Conservation (phyloP, 92 coral and sea anemone species). For the Desmophyllum pertusum region DNA sequence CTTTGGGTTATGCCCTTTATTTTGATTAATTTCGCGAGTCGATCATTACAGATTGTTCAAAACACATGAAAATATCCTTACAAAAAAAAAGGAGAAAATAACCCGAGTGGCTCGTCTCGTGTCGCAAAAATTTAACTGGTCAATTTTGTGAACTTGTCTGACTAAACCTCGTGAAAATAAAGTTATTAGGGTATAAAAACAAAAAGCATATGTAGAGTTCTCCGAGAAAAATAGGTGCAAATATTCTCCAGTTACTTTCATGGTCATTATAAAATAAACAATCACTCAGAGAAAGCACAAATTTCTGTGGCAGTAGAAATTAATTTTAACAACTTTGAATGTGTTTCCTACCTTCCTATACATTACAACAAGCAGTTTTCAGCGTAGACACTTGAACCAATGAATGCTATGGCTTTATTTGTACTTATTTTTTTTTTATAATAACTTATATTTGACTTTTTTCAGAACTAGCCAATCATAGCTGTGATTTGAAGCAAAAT, state of each 20-base stretch:
- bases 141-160: not conserved
- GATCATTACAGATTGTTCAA: not conserved
- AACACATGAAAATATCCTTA: not conserved
- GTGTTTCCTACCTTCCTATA: not conserved
- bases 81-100: not conserved
- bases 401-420: too few species aligned
- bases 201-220: not conserved
- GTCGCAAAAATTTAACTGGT: not conserved
- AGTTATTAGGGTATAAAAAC: not conserved
- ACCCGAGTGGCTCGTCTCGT: not conserved
- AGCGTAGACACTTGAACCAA: not conserved
- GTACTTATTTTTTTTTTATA: too few species aligned
- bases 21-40: not conserved
- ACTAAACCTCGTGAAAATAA: not conserved
- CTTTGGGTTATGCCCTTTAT: not conserved
- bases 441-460: too few species aligned
- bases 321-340: not conserved
- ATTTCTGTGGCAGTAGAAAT: not conserved
- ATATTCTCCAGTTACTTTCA: not conserved
- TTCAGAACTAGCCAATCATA: too few species aligned
- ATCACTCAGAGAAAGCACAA: too few species aligned
- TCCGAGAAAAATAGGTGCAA: not conserved
- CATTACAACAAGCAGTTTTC: too few species aligned
- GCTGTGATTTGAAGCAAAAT: too few species aligned
- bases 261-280: not conserved